Conservation (phyloP, 2,888 invertebrate species). For the Eilema sororculum region DNA sequence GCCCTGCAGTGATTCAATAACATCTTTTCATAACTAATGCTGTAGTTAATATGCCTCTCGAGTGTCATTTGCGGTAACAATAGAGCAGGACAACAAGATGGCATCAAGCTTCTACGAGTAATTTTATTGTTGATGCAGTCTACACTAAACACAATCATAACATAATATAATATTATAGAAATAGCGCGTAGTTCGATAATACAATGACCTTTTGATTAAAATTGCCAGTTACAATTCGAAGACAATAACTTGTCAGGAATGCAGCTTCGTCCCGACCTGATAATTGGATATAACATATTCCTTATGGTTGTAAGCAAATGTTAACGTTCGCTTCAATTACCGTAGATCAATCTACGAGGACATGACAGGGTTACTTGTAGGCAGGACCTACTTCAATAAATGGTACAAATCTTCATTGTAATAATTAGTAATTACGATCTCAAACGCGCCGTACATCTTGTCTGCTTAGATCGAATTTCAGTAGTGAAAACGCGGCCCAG, state of each 20-base stretch:
- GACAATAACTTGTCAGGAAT: conserved; percentile 33
- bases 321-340: conserved; percentile 56
- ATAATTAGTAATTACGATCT: neutral
- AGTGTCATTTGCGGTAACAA: conserved; percentile 61
- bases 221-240: conserved; percentile 48
- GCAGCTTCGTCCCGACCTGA: conserved; percentile 24
- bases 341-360: conserved; percentile 40
- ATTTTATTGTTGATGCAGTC: conserved; percentile 3
- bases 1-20: conserved; percentile 58
- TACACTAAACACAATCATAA: conserved; percentile 2
- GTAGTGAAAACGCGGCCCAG: neutral
- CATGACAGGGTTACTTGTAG: conserved; percentile 20
- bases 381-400: conserved; percentile 18
- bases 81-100: conserved; percentile 45
- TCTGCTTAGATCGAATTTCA: neutral
- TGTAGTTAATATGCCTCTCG: conserved; percentile 64
- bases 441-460: neutral
- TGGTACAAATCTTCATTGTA: neutral
- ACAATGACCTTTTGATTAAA: conserved; percentile 58
- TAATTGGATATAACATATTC: conserved; percentile 39
- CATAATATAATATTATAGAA: conserved; percentile 18
- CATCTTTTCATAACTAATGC: conserved; percentile 61
- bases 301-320: conserved; percentile 36
- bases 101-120: neutral
- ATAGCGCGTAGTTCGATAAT: conserved; percentile 32